Evolutionary conservation across 53 echinoderm and acorn worm genomes (phyloP), one percentile per base, ranked within the genome.

Genomic region (Paracentrotus lividus): DNA sequence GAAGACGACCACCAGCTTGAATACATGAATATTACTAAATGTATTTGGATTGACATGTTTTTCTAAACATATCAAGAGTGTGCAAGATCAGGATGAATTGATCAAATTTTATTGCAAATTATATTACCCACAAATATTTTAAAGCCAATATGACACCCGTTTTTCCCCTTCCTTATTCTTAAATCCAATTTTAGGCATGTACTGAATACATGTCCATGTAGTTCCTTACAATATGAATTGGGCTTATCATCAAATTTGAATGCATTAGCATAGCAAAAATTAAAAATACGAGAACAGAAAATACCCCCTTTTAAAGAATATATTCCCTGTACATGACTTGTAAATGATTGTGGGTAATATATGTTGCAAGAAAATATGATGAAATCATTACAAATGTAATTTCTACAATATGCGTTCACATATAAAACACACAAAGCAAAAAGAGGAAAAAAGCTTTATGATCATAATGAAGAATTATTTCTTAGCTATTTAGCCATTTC

Each of bases 361-460:
- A 47, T 16, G 10, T 81, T 81, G 81, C 26, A 27, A 6, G 27
- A 81, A 26, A 81, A 81, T 47, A 1, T 81, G 81, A 81, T 81
- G 24, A 81, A 21, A 81, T n/a, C 47, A 81, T 81, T 72, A 16
- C 9, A n/a, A 47, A 81, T 47, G 33, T 47, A 14, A 72, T 72
- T 72, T 81, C 45, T 26, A n/a, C 44, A 81, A 81, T 81, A 47
- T 81, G 81, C 47, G 44, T 81, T 45, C 66, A 72, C 40, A 81
- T 47, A 16, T 77, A 47, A 81, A 26, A 81, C 81, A 81, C 49
- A 81, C 44, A 81, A 49, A 81, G 81, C 81, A 81, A 81, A 81
- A 45, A 45, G 10, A 72, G 38, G 20, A 81, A 81, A 81, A 47
- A 81, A 81, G 81, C 81, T 81, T 81, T 47, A 81, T 81, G 81